Evolutionary conservation across 2,797 vertebrate species (phyloP).

Genomic region (Mormyrops attenuatus): DNA sequence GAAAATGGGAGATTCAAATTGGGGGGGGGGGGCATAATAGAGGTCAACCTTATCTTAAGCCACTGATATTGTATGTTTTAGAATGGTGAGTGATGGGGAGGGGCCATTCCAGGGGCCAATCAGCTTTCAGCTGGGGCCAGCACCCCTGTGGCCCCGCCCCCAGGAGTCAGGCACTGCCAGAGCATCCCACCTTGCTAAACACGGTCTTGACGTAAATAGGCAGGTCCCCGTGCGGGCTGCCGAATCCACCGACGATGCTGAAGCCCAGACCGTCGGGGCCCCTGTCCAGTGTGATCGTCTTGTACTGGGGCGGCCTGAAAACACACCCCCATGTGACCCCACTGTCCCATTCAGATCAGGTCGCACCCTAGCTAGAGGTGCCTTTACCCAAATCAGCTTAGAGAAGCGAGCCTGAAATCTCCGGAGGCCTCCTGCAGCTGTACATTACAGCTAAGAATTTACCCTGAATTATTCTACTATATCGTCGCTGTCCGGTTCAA

Average conservation of each 20-base stretch:
- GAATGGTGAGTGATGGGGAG: not conserved
- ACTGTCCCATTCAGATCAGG: not conserved
- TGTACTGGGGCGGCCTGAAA: constrained; percentile 86
- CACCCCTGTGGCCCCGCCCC: not conserved
- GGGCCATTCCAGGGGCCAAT: not conserved
- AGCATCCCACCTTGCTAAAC: constrained; percentile 78
- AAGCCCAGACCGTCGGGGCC: constrained; percentile 95
- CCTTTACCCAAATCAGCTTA: not conserved
- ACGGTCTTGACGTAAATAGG: constrained; percentile 98
- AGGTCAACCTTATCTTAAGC: not conserved
- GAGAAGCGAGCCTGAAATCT: not conserved
- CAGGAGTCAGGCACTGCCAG: not conserved
- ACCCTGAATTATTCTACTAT: not conserved
- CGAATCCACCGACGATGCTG: constrained; percentile 92
- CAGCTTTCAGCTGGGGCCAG: not conserved
- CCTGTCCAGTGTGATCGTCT: constrained; percentile 81
- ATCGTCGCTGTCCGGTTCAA: not conserved
- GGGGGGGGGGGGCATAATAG: not conserved
- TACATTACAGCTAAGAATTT: not conserved
- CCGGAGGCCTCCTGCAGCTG: not conserved
- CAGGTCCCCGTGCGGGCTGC: constrained; percentile 93
- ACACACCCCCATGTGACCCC: not conserved
- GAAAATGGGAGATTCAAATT: not conserved
- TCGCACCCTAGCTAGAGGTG: not conserved
- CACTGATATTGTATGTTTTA: not conserved